Evolutionary conservation across 2,113 vertebrate genomes (phyloP).

Genomic region (Lophotis ruficrista): DNA sequence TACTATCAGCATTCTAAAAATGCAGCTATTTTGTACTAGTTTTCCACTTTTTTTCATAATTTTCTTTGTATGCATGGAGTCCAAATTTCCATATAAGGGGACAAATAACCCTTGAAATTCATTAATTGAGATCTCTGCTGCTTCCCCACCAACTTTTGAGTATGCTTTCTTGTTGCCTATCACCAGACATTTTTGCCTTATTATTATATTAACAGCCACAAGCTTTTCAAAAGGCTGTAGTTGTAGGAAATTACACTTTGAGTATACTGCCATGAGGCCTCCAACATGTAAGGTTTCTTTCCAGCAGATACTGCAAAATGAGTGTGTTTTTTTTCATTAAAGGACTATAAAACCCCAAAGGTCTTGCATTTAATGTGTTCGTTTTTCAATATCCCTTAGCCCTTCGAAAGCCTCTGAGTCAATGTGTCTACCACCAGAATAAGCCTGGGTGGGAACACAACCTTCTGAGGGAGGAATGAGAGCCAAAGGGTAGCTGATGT

Average conservation of each 20-base stretch:
- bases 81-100: not conserved
- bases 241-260: not conserved
- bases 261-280: not conserved
- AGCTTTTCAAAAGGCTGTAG: not conserved
- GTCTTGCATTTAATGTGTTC: not conserved
- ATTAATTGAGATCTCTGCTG: not conserved
- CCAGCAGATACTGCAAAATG: not conserved
- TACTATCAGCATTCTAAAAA: not conserved
- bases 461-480: not conserved
- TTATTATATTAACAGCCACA: not conserved
- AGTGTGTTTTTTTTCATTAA: not conserved
- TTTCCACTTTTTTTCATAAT: not conserved
- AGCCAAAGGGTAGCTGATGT: not conserved
- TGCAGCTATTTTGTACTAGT: not conserved
- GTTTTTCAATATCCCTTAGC: not conserved
- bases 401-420: not conserved
- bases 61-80: not conserved
- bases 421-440: not conserved
- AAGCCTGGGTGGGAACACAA: not conserved
- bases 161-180: not conserved
- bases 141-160: not conserved
- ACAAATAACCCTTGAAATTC: not conserved
- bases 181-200: not conserved
- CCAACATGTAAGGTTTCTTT: not conserved
- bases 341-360: not conserved